These are phyloP conservation scores for Atrichornis clamosus DNA, from an alignment of 2,113 vertebrate species.

Conservation along the genomic window DNA sequence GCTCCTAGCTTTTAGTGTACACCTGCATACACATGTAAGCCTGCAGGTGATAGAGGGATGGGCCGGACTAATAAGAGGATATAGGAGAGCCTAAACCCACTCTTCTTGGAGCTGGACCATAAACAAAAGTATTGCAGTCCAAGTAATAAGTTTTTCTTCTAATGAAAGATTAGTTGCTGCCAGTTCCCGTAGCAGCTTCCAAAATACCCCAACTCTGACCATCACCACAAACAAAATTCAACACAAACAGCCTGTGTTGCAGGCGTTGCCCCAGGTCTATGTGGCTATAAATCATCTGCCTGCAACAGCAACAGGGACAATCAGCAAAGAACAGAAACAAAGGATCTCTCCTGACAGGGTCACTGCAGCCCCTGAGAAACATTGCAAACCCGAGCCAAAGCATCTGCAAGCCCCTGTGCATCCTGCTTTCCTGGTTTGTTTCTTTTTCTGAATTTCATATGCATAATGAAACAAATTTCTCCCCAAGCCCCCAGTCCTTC, in stretches of 20 bases:
- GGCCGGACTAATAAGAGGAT: not conserved
- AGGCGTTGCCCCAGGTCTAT: not conserved
- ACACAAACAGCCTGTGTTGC: not conserved
- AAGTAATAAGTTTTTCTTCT: not conserved
- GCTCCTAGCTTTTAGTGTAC: not conserved
- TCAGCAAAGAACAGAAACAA: conserved; percentile 6
- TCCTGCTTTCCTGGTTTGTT: not conserved
- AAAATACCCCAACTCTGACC: not conserved
- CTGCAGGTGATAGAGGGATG: not conserved
- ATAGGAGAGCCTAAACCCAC: not conserved
- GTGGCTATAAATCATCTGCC: not conserved
- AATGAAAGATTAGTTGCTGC: not conserved
- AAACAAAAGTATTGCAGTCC: not conserved
- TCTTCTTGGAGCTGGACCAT: not conserved
- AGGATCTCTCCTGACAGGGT: not conserved
- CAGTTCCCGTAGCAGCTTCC: not conserved
- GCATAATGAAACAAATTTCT: not conserved
- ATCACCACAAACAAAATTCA: not conserved
- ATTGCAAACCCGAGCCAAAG: not conserved
- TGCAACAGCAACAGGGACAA: not conserved
- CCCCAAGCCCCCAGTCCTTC: not conserved
- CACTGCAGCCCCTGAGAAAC: not conserved
- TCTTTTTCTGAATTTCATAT: not conserved
- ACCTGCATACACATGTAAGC: not conserved
- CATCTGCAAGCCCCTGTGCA: conserved; percentile 13